These are phyloP conservation scores for Xyrauchen texanus DNA, from an alignment of 2,113 vertebrate genomes.

Conservation along the genomic window DNA sequence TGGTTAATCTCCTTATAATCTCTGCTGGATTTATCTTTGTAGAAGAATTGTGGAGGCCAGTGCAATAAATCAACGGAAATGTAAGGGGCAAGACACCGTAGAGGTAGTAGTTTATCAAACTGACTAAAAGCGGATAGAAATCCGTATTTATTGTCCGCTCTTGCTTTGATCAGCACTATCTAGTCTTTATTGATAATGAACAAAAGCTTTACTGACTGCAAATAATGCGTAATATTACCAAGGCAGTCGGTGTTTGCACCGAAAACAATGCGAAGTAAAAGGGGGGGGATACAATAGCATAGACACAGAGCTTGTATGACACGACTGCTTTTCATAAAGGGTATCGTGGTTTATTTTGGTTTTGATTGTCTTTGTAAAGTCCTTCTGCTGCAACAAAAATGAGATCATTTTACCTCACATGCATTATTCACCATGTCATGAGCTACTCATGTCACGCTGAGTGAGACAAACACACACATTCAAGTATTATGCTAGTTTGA, in stretches of 20 bases:
- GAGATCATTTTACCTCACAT: conserved; percentile 76
- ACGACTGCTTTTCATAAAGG: neutral
- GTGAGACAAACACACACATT: conserved; percentile 49
- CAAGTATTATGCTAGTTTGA: conserved; percentile 11
- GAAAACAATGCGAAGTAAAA: neutral
- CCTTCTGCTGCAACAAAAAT: conserved; percentile 69
- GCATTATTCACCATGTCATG: conserved; percentile 73
- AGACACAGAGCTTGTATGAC: neutral
- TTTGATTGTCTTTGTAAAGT: conserved; percentile 36
- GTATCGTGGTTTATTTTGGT: neutral
- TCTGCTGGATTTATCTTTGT: neutral
- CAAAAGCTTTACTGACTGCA: neutral
- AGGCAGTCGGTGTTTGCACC: no score
- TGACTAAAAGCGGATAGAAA: no score
- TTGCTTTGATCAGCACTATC: neutral
- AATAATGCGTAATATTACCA: neutral
- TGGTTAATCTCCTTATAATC: neutral
- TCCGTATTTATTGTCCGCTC: neutral
- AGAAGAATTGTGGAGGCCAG: neutral
- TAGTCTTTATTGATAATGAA: neutral
- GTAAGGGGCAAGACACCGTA: neutral
- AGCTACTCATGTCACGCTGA: conserved; percentile 60
- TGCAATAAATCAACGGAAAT: neutral
- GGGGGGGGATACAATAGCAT: neutral
- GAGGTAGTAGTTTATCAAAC: no score